Percentiles rank a stretch among this genome's conserved stretches.
Conservation (phyloP, 1,140 invertebrate species). For the Brachionus koreanus region DNA sequence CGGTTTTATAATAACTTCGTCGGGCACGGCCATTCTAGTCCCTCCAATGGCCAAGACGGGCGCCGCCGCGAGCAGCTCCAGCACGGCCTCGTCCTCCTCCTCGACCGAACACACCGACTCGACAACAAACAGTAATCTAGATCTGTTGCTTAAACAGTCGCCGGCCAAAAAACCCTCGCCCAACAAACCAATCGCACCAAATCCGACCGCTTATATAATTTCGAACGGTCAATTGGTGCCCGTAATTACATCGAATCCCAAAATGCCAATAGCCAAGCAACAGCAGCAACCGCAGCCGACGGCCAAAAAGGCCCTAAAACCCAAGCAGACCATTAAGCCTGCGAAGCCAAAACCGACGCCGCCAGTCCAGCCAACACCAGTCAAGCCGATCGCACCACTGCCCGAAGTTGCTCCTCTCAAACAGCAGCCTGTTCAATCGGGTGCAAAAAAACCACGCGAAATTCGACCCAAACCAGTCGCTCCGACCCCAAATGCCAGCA, state of each 20-base stretch:
- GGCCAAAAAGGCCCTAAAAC: neutral
- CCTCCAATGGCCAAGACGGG: slow-evolving; percentile 1
- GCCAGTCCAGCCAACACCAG: neutral
- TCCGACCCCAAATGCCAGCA: neutral
- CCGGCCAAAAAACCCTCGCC: slow-evolving; percentile 8
- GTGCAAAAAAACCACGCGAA: slow-evolving; percentile 39
- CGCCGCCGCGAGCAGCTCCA: neutral
- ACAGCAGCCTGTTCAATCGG: neutral
- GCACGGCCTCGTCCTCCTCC: neutral
- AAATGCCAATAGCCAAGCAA: neutral
- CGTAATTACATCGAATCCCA: neutral
- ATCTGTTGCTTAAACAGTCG: neutral
- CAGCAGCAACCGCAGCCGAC: neutral
- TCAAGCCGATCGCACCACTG: neutral
- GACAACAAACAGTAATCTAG: neutral
- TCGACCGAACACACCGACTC: neutral
- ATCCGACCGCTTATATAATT: slow-evolving; percentile 2
- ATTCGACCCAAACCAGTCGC: neutral
- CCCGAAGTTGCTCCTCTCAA: neutral
- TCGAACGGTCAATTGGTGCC: slow-evolving; percentile 16
- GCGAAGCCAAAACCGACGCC: neutral
- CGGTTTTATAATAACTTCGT: slow-evolving; percentile 41
- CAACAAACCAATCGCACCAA: neutral
- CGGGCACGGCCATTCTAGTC: slow-evolving; percentile 16
- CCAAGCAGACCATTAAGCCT: neutral